Base-by-base conservation (phyloP, 2,113 vertebrate genomes). In the Amblyopsis rosae region DNA sequence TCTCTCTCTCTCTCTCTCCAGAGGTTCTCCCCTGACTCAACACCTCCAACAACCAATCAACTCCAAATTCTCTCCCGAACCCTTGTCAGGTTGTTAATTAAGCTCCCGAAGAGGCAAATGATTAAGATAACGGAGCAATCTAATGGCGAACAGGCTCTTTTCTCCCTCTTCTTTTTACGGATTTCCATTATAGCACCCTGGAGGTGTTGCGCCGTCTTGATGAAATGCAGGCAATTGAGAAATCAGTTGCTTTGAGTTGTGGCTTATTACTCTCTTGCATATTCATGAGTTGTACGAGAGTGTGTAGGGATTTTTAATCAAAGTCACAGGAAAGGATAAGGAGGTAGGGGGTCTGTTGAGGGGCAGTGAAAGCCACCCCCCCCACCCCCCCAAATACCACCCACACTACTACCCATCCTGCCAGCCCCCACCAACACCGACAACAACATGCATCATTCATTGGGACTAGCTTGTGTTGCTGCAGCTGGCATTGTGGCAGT, bases 161-260 rank as follows among this genome's bases (percentile, higher is more conserved):
- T 89, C 89, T 91, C 89, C 82, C 86, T 78, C 76, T 89, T 88
- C 80, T 89, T 89, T 90, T 90, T 86, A 88, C 72, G 89, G 89
- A 88, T 88, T 81, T 92, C 90, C 88, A 80, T 92, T 92, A 93
- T 73, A 56, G 91, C 89, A 91, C 87, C 92, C 92, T 69, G 74
- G 92, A 94, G 93, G 80, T 90, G 91, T 89, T 90, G 77, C 92
- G 93, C 91, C 79, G 91, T 91, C 89, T 90, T 90, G 75, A 90
- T 92, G 92, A 94, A 94, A 94, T 92, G 87, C 48, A 91, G 93
- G 92, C 93, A 90, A 92, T 92, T 94, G 94, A 95, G 93, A 94
- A 94, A 95, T 93, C 93, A 93, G 90, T 83, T 88, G 90, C 93
- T 93, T 47, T 83, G 82, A 86, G 87, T 80, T 13, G 56, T 69